phyloP scores from a whole-genome alignment of 2,797 vertebrate species.

The Simalia tracyae region DNA sequence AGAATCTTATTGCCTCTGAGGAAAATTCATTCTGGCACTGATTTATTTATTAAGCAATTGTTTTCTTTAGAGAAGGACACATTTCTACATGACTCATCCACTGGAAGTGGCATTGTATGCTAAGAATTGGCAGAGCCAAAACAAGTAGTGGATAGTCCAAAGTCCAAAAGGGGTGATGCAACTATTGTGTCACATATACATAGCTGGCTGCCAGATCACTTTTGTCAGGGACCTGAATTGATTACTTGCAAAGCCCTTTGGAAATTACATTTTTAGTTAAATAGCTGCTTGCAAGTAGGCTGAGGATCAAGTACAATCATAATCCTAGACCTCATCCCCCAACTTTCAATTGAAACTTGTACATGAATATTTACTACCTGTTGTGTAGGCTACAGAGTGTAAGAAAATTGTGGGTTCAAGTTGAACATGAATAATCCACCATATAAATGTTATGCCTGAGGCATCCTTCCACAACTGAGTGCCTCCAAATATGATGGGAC shows the following conservation, averaged over 20 bases:
- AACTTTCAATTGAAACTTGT: too few species aligned
- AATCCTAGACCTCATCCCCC: too few species aligned
- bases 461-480: too few species aligned
- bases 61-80: background rate
- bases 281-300: too few species aligned
- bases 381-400: too few species aligned
- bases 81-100: background rate
- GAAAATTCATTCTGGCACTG: background rate
- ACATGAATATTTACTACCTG: too few species aligned
- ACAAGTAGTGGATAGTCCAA: background rate
- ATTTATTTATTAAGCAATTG: background rate
- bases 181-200: background rate
- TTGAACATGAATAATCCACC: too few species aligned
- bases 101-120: background rate
- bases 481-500: too few species aligned
- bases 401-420: too few species aligned
- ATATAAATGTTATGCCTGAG: too few species aligned
- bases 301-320: too few species aligned
- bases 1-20: background rate
- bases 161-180: background rate
- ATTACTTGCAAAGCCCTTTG: background rate
- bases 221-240: background rate
- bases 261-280: background rate
- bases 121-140: background rate
- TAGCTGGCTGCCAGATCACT: background rate